Conservation (phyloP, 2,797 vertebrate species). For the Argentina silus region DNA sequence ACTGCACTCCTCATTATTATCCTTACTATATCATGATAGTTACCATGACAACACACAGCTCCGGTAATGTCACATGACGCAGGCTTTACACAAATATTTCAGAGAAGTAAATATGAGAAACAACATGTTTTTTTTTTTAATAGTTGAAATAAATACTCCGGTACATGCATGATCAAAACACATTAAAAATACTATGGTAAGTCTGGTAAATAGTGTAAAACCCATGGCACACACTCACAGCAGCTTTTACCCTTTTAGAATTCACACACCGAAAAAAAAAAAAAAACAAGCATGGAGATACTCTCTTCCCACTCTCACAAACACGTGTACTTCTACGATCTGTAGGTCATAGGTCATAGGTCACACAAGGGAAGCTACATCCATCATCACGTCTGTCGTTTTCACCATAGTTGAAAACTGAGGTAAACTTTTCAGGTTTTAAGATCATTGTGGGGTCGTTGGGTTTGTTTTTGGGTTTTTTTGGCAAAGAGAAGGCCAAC, state of each 20-base stretch:
- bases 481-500: constrained; percentile 68
- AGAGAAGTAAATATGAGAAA: constrained; percentile 80
- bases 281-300: constrained; percentile 72
- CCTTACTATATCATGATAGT: background rate
- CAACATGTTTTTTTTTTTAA: constrained; percentile 92
- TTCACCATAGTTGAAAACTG: constrained; percentile 84
- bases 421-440: constrained; percentile 90
- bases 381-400: constrained; percentile 79
- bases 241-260: constrained; percentile 88
- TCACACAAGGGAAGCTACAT: constrained; percentile 85
- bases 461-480: constrained; percentile 56
- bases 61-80: background rate
- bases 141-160: constrained; percentile 99
- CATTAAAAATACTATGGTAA: constrained; percentile 86
- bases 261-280: constrained; percentile 74
- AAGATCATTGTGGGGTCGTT: constrained; percentile 51
- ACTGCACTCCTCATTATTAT: background rate
- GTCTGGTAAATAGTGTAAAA: constrained; percentile 95
- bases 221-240: constrained; percentile 90
- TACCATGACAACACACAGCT: background rate
- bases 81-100: constrained; percentile 27
- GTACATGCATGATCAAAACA: constrained; percentile 98
- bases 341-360: constrained; percentile 77
- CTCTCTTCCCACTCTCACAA: constrained; percentile 78
- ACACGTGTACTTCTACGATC: constrained; percentile 66